Conservation (phyloP, 2,888 invertebrate species). For the Trichogramma dendrolimi region DNA sequence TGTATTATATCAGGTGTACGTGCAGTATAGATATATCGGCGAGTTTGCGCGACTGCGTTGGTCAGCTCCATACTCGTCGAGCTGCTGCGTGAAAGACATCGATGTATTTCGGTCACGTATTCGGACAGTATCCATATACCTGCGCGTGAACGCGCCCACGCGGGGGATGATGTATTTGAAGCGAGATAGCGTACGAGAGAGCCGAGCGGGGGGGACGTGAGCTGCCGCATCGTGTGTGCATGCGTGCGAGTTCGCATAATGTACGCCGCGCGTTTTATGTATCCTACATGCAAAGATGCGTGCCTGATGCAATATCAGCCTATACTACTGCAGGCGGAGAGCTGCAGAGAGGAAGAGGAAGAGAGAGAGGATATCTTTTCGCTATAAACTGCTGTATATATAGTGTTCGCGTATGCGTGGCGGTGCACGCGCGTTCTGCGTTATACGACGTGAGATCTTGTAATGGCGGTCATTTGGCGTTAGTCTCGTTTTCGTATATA, state of each 20-base stretch:
- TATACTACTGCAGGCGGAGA: too few relatives aligned
- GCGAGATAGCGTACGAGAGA: neutral
- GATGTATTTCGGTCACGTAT: slow-evolving; percentile 37
- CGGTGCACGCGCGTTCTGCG: too few relatives aligned
- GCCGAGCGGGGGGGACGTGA: neutral
- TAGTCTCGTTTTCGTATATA: too few relatives aligned
- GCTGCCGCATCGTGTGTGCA: slow-evolving; percentile 1
- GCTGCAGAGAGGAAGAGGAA: neutral
- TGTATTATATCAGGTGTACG: too few relatives aligned
- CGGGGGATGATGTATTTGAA: neutral
- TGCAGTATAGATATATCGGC: neutral
- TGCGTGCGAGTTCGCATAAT: slow-evolving; percentile 10
- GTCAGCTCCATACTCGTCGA: slow-evolving; percentile 11
- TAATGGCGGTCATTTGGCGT: too few relatives aligned
- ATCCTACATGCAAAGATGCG: neutral
- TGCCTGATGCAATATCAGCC: too few relatives aligned
- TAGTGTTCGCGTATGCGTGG: too few relatives aligned
- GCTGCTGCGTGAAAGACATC: slow-evolving; percentile 27
- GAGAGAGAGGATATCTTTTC: neutral
- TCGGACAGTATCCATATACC: slow-evolving; percentile 7
- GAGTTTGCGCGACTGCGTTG: neutral
- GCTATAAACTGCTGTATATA: too few relatives aligned
- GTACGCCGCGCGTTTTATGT: neutral
- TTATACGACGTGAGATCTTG: too few relatives aligned
- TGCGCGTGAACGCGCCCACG: too few relatives aligned